Percentiles rank a stretch among this genome's conserved stretches.
Conservation (phyloP, 2,888 invertebrate species). For the Stenurella melanura region DNA sequence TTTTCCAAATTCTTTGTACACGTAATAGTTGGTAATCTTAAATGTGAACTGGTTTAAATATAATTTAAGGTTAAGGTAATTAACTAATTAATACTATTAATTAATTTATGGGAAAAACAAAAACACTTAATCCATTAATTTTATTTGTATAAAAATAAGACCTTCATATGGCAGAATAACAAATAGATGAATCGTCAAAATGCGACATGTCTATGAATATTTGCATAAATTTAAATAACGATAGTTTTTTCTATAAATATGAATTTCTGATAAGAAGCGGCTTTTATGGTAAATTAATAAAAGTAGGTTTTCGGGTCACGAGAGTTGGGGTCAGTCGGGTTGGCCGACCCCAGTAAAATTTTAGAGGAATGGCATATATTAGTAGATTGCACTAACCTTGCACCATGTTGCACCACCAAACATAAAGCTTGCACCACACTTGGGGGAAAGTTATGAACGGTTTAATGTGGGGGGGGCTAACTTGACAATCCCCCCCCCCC, state of each 20-base stretch:
- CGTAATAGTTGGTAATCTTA: background rate
- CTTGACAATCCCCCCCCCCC: no score
- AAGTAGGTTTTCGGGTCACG: background rate
- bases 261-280: background rate
- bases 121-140: slow-evolving; percentile 1
- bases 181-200: slow-evolving; percentile 14
- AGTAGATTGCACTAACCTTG: no score
- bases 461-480: no score
- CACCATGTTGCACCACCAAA: no score
- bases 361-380: no score
- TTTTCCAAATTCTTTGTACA: background rate
- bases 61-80: slow-evolving; percentile 1
- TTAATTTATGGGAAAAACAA: background rate
- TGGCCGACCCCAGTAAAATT: no score
- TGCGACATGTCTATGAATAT: slow-evolving; percentile 18
- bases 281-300: background rate
- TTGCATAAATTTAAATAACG: slow-evolving; percentile 1
- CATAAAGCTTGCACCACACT: no score
- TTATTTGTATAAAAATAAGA: slow-evolving; percentile 16
- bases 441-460: no score
- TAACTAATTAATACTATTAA: background rate
- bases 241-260: background rate
- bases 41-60: background rate
- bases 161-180: slow-evolving; percentile 23
- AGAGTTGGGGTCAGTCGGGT: no score